Percentiles rank a stretch among this genome's conserved stretches.
Conservation (phyloP, 2,888 invertebrate species). For the Syrista parreyssii region DNA sequence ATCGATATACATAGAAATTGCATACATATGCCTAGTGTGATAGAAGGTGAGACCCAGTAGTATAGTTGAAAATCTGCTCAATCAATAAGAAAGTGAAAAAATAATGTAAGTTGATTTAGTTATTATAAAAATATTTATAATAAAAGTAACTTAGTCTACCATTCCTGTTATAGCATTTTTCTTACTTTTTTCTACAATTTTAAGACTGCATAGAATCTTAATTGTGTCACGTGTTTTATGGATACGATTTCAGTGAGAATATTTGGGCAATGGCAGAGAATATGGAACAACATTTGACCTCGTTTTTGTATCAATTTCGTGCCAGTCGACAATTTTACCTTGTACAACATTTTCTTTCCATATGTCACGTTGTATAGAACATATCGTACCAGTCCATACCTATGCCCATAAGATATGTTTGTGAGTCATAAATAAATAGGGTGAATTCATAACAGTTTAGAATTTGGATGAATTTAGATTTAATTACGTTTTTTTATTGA, state of each 20-base stretch:
- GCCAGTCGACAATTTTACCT: conserved; percentile 65
- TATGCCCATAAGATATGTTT: conserved; percentile 39
- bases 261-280: conserved; percentile 67
- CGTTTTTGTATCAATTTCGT: conserved; percentile 64
- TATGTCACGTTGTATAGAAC: conserved; percentile 63
- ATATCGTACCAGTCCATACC: conserved; percentile 70
- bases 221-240: no score
- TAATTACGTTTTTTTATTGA: conserved; percentile 9
- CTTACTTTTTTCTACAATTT: no score
- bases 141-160: no score
- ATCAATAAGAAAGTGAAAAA: no score
- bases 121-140: no score
- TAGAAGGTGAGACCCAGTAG: no score
- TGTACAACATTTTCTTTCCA: conserved; percentile 69
- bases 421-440: not conserved
- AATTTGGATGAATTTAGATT: not conserved
- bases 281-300: conserved; percentile 62
- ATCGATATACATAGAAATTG: no score
- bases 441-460: not conserved
- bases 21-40: no score
- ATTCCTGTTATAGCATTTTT: no score
- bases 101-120: no score
- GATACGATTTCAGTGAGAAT: conserved; percentile 16
- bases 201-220: no score
- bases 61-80: no score